A percentile compares a stretch with the other conserved stretches of the same genome.
Conservation (phyloP, 2,888 invertebrate species). For the Acrobasis repandana region DNA sequence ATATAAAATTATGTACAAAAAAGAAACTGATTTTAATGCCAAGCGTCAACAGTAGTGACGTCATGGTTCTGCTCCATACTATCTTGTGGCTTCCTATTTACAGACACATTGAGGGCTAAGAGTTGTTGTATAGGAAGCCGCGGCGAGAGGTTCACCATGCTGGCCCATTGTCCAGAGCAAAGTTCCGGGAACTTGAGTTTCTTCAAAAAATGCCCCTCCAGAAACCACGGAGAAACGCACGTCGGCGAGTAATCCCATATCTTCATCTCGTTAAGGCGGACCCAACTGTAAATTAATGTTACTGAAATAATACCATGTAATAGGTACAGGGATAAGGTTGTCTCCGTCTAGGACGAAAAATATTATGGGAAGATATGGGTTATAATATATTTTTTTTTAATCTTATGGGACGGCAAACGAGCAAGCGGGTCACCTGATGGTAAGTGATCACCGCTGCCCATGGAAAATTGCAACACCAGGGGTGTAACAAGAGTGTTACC, state of each 20-base stretch:
- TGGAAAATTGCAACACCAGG: too few species aligned
- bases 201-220: constrained; percentile 86
- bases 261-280: constrained; percentile 85
- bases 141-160: constrained; percentile 87
- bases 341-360: too few species aligned
- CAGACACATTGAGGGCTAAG: constrained; percentile 73
- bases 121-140: constrained; percentile 84
- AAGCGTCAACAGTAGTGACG: constrained; percentile 62
- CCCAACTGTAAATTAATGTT: constrained; percentile 81
- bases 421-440: too few species aligned
- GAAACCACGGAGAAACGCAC: constrained; percentile 87
- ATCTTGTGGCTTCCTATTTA: constrained; percentile 75
- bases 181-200: constrained; percentile 88
- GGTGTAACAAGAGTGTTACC: too few species aligned
- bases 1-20: constrained; percentile 28
- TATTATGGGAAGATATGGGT: too few species aligned
- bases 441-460: too few species aligned
- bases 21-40: constrained; percentile 47
- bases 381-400: too few species aligned
- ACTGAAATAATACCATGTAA: too few species aligned
- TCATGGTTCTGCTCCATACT: constrained; percentile 76
- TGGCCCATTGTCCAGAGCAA: constrained; percentile 91
- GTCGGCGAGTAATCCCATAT: constrained; percentile 87
- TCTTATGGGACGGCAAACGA: too few species aligned
- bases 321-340: too few species aligned